A percentile compares a stretch with the other conserved stretches of the same genome.
Evolutionary conservation across 2,888 invertebrate species (phyloP).

Genomic region (Coleophora flavipennella): DNA sequence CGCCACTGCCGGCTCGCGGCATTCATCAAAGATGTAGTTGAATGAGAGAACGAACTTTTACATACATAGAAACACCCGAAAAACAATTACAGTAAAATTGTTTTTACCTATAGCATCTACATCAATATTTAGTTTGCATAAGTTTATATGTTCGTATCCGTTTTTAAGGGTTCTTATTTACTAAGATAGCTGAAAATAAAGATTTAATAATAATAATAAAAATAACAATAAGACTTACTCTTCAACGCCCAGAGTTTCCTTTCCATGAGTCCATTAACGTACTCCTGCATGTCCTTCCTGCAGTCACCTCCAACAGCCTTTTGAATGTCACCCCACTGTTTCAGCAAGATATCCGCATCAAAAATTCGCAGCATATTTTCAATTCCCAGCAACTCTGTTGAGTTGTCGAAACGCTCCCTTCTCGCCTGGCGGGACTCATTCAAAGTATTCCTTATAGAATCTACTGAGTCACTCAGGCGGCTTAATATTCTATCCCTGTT

Average conservation of each 20-base stretch:
- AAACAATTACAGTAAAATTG: too few relatives aligned
- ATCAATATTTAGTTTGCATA: too few relatives aligned
- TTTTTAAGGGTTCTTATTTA: too few relatives aligned
- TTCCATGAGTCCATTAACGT: slow-evolving; percentile 70
- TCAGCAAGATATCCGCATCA: slow-evolving; percentile 67
- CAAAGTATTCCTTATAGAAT: slow-evolving; percentile 44
- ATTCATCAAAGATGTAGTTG: too few relatives aligned
- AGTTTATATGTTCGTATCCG: too few relatives aligned
- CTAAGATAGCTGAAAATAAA: too few relatives aligned
- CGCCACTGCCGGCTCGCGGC: too few relatives aligned
- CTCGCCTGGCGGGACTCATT: slow-evolving; percentile 48
- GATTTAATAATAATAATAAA: too few relatives aligned
- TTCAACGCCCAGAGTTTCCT: slow-evolving; percentile 79
- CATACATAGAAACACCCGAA: too few relatives aligned
- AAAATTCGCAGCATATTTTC: slow-evolving; percentile 71
- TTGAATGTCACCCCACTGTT: slow-evolving; percentile 69
- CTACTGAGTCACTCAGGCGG: slow-evolving; percentile 47
- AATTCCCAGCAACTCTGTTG: slow-evolving; percentile 41
- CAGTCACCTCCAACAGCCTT: slow-evolving; percentile 65
- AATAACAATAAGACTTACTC: slow-evolving; percentile 77
- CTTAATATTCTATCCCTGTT: slow-evolving; percentile 37
- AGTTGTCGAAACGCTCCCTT: slow-evolving; percentile 23
- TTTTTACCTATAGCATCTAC: too few relatives aligned
- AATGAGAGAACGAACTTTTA: too few relatives aligned
- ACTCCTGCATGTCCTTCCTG: slow-evolving; percentile 70